These are phyloP conservation scores for Meiosimyza platycephala DNA, from an alignment of 2,888 invertebrate genomes.

Conservation along the genomic window DNA sequence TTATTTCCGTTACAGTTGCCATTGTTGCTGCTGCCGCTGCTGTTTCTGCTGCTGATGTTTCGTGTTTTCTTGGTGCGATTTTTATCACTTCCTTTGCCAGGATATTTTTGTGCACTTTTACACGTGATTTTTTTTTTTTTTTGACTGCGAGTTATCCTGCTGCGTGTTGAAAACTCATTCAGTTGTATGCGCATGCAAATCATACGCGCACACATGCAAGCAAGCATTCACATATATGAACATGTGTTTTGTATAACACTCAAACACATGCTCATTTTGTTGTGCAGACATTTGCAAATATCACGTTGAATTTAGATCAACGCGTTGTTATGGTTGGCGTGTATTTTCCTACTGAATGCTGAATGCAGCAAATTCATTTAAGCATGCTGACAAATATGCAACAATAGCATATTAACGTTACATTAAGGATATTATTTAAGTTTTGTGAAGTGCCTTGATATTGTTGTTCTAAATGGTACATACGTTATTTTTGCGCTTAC, in stretches of 20 bases:
- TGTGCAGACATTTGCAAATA: conserved; percentile 14
- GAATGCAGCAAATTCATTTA: too few species aligned
- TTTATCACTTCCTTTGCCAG: neutral
- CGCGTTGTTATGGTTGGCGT: too few species aligned
- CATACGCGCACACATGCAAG: neutral
- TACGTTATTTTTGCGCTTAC: too few species aligned
- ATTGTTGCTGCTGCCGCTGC: neutral
- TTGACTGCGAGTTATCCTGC: neutral
- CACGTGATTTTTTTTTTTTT: too few species aligned
- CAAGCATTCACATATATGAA: neutral
- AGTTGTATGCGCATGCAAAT: too few species aligned
- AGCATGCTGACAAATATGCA: too few species aligned
- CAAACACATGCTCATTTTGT: neutral
- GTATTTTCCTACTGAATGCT: too few species aligned
- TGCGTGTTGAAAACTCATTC: conserved; percentile 4
- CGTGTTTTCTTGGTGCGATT: conserved; percentile 1
- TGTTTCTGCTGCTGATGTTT: neutral
- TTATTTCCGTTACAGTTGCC: conserved; percentile 6
- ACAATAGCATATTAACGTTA: too few species aligned
- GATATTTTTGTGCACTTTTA: neutral
- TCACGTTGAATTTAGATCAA: neutral
- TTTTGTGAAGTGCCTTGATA: too few species aligned
- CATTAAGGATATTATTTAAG: too few species aligned
- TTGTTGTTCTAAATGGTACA: too few species aligned
- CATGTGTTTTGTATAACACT: too few species aligned